Conservation (phyloP, 2,888 invertebrate species). For the Nematopogon swammerdamellus region DNA sequence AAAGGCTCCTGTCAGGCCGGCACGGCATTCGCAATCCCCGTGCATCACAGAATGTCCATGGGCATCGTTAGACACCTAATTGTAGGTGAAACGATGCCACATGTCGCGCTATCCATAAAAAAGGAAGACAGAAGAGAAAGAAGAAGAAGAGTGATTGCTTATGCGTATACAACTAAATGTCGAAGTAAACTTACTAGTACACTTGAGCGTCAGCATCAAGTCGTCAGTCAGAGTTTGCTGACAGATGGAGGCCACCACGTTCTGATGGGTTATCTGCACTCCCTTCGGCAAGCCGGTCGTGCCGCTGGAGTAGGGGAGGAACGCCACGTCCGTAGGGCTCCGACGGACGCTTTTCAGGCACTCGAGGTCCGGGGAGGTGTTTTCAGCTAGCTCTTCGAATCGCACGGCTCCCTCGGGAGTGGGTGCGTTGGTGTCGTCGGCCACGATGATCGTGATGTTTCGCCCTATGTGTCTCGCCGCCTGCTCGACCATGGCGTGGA, state of each 20-base stretch:
- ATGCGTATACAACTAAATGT: too few species aligned
- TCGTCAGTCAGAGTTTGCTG: neutral
- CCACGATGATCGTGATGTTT: constrained; percentile 31
- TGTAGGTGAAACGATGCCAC: neutral
- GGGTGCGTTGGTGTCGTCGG: constrained; percentile 26
- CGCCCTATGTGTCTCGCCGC: constrained; percentile 26
- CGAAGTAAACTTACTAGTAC: neutral
- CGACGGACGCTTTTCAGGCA: neutral
- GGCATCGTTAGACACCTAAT: too few species aligned
- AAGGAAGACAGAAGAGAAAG: too few species aligned
- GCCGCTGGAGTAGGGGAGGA: constrained; percentile 70
- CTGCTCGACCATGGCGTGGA: constrained; percentile 25
- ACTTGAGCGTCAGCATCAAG: neutral
- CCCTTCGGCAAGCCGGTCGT: constrained; percentile 71
- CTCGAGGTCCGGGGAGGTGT: neutral
- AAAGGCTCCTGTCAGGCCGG: too few species aligned
- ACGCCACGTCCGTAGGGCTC: constrained; percentile 40
- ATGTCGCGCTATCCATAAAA: too few species aligned
- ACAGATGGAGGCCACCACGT: neutral
- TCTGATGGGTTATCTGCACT: constrained; percentile 49
- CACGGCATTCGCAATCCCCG: too few species aligned
- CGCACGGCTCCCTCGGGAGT: constrained; percentile 42
- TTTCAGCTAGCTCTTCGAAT: constrained; percentile 40
- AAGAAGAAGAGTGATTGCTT: too few species aligned
- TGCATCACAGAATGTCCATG: too few species aligned